Evolutionary conservation across 2,888 invertebrate genomes (phyloP), one percentile per base, ranked within the genome.

Genomic region (Rotaria macrura): DNA sequence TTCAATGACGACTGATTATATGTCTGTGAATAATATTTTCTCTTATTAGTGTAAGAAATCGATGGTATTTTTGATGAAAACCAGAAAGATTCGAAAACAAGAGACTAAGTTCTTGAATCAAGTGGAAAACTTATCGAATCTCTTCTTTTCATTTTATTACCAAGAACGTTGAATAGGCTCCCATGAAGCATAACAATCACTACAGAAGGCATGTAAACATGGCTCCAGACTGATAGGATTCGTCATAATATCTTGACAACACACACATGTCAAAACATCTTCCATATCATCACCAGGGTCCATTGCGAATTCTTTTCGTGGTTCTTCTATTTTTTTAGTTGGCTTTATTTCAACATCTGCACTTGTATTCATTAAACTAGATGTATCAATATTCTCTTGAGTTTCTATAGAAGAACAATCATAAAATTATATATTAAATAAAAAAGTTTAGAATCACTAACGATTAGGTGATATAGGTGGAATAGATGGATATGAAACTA

Each of bases 201-300:
- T 88, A 88, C 91, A 91, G 87, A 89, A 91, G 23, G 89, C 89
- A 87, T 91, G 91, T 88, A 91, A 88, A 87, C 91, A 91, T 1
- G 91, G 91, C 88, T 90, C 90, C 52, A 38, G 90, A 90, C 90
- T 90, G 85, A 90, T 88, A 87, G 90, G 90, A 86, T 90, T 89
- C 88, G 90, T 89, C 84, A 90, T 88, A 38, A 90, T 88, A 55
- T 90, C 90, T 87, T 90, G 90, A 87, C 90, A 90, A n/a, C 90
- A 90, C 85, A 88, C 88, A 87, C 90, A 90, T 25, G 88, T 87
- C 65, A 90, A 87, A 4, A 88, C 88, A 57, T 90, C 89, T 54
- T 89, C 89, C 84, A 90, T 88, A 17, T 88, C 89, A 87, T 90
- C 89, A 87, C 87, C n/a, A 83, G 85, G 74, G 34, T 49, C 49